Percentiles rank a stretch among this genome's conserved stretches.
Evolutionary conservation across 30 jellyfish, hydroid and myxozoan species (phyloP).

Genomic region (Euphysa ruthae): DNA sequence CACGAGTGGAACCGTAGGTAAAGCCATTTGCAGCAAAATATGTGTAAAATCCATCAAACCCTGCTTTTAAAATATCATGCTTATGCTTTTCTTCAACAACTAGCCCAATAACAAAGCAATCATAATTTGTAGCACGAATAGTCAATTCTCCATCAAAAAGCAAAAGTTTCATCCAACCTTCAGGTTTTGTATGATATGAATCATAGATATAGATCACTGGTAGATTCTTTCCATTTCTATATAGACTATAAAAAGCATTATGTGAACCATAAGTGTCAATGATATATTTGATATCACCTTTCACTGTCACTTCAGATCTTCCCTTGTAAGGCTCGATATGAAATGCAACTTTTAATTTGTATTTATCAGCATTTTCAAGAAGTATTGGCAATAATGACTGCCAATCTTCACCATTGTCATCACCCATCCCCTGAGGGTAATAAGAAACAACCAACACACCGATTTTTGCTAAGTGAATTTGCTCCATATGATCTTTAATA

Average conservation of each 20-base stretch:
- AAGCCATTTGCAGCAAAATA: slow-evolving; percentile 92
- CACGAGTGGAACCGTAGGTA: slow-evolving; percentile 82
- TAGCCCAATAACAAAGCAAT: slow-evolving; percentile 59
- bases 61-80: slow-evolving; percentile 51
- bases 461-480: slow-evolving; percentile 47
- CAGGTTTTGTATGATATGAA: slow-evolving; percentile 72
- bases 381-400: slow-evolving; percentile 35
- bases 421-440: slow-evolving; percentile 77
- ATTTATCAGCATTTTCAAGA: slow-evolving; percentile 48
- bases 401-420: slow-evolving; percentile 91
- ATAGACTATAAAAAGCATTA: slow-evolving; percentile 48
- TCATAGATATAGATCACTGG: slow-evolving; percentile 83
- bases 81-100: slow-evolving; percentile 51
- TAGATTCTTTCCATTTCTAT: slow-evolving; percentile 14
- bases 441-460: slow-evolving; percentile 85
- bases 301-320: slow-evolving; percentile 57
- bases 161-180: slow-evolving; percentile 62
- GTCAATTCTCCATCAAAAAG: slow-evolving; percentile 33
- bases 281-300: slow-evolving; percentile 52
- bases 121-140: slow-evolving; percentile 69
- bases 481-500: slow-evolving; percentile 44
- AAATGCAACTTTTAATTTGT: slow-evolving; percentile 54
- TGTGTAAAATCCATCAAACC: slow-evolving; percentile 92
- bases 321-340: slow-evolving; percentile 86
- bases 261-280: slow-evolving; percentile 47